Base-by-base conservation (phyloP, 2,797 vertebrate genomes). In the Sebastes miniatus region DNA sequence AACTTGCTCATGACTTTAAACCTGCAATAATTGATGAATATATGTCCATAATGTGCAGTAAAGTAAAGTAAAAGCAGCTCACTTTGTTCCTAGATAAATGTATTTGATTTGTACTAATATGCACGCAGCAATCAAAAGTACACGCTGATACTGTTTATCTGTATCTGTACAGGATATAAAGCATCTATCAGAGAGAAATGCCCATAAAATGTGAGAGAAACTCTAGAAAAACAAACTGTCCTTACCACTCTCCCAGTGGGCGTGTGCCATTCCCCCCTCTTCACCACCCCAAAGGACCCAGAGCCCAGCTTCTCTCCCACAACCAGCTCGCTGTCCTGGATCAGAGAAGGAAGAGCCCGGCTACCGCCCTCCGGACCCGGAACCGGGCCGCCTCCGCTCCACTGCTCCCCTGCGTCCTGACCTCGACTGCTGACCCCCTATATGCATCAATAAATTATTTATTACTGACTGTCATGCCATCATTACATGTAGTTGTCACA, bases 251-350 rank as follows among this genome's bases (percentile, higher is more conserved):
- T 92, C 3, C 97, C 97, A 0, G 88, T 90, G 0, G 96, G 95
- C 0, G 95, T 89, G 6, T 94, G 95, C 97, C 97, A 98, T 54
- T 97, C 95, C 5, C 95, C 97, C 59, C 91, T 95, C 78, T 89
- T 95, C 66, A 98, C 97, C 77, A 97, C 96, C 1, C 97, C 97
- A 7, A 97, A 98, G 83, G 97, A 97, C 13, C 97, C 97, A 0
- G 96, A 96, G 20, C 97, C 97, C 74, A 98, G 87, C 64, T 93
- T 95, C 81, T 98, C 97, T 2, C 88, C 93, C 80, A 97, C 91
- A 25, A 85, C 12, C 82, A 98, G 92, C 75, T 97, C 96, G n/a
- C 81, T 90, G 81, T 98, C 97, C 67, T 96, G 96, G 87, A 98
- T 97, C 65, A 98, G 94, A 88, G 93, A 94, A 1, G 97, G 96